Base-by-base conservation (phyloP, 2,113 vertebrate species). In the Apodemus sylvaticus region DNA sequence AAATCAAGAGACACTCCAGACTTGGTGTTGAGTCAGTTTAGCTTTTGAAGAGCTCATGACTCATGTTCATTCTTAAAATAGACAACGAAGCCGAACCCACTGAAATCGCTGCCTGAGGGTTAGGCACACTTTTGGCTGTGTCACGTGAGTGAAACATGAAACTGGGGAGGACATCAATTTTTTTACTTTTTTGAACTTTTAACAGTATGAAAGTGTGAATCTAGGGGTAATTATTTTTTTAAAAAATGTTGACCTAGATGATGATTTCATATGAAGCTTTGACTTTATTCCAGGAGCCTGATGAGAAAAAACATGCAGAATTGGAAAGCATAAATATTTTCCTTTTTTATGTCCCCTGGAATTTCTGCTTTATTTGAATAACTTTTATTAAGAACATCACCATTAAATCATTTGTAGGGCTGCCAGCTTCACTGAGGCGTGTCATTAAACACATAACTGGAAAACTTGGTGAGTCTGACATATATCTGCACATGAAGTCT, bases 61-160 rank as follows among this genome's bases (percentile, higher is more conserved):
- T 92, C 48, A 82, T 29, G 66, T 74, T 48, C 24, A n/a, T 90
- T 91, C 24, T 93, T 77, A 79, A 76, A 70, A 39, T 55, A 92
- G 66, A 81, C 19, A 87, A 31, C 1, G 7, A 71, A 66, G 60
- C 73, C 90, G 12, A 26, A 86, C 16, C 26, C 58, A 9, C 53
- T 71, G 31, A 95, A 29, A 6, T 51, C 71, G 39, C 20, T 3
- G 36, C 31, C 11, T 29, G 19, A 66, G 29, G 45, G 73, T 73
- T 92, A 94, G 39, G 11, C 53, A 87, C 1, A 60, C 89, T 86
- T 58, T 70, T 88, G 73, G 12, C n/a, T 89, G 5, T 91, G 8
- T 42, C 60, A 2, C 48, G 88, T 39, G 77, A 86, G 42, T 51
- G 77, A 89, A 70, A 66, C 51, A 34, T 39, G 10, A 92, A 87